Conservation (phyloP, 2,888 invertebrate genomes). For the Drosophila barbarae region DNA sequence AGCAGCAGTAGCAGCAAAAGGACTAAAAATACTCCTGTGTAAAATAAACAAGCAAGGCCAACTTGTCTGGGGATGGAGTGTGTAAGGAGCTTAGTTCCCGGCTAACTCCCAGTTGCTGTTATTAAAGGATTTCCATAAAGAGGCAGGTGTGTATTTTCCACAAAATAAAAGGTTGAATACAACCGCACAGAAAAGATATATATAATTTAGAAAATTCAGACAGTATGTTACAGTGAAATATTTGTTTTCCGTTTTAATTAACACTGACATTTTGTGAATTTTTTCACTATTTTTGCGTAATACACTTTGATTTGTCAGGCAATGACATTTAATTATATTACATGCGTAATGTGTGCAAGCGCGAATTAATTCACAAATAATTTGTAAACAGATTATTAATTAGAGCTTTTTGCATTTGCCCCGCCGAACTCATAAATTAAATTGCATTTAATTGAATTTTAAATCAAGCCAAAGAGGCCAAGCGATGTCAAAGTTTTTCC, state of each 20-base stretch:
- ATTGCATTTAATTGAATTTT: slow-evolving; percentile 45
- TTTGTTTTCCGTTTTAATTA: slow-evolving; percentile 28
- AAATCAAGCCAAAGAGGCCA: slow-evolving; percentile 26
- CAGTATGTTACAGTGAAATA: not conserved
- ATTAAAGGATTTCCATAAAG: slow-evolving; percentile 31
- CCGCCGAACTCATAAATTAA: slow-evolving; percentile 40
- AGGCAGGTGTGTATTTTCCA: slow-evolving; percentile 12
- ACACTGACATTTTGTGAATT: slow-evolving; percentile 16
- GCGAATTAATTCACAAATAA: slow-evolving; percentile 40
- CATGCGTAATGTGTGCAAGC: slow-evolving; percentile 12
- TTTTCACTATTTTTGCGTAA: slow-evolving; percentile 20
- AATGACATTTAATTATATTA: slow-evolving; percentile 47
- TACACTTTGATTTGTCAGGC: slow-evolving; percentile 26
- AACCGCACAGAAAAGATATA: not conserved
- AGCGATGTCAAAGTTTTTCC: slow-evolving; percentile 17
- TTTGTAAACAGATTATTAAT: slow-evolving; percentile 46
- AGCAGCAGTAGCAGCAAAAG: slow-evolving; percentile 25
- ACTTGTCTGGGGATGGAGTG: slow-evolving; percentile 9
- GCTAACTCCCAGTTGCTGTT: slow-evolving; percentile 5
- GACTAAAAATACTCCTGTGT: slow-evolving; percentile 64
- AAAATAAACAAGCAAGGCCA: slow-evolving; percentile 56
- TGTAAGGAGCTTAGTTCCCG: slow-evolving; percentile 49
- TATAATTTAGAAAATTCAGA: not conserved
- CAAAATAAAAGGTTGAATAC: slow-evolving; percentile 1
- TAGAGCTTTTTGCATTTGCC: slow-evolving; percentile 26